Percentiles rank a stretch among this genome's conserved stretches.
Conservation (phyloP, 2,888 invertebrate species). For the Altica lythri region DNA sequence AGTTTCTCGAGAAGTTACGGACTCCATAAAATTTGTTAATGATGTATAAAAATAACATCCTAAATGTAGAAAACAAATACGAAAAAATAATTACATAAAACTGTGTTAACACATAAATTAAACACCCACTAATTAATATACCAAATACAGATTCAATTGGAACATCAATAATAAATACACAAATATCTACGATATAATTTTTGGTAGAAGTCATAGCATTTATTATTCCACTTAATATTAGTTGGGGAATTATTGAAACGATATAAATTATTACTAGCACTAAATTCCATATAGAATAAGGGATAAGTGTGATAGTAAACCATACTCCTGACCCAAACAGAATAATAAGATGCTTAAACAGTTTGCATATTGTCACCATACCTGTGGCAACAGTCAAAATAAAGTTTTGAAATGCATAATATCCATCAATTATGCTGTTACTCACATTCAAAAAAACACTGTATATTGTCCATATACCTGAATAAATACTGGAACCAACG, state of each 20-base stretch:
- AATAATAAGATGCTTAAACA: slow-evolving; percentile 43
- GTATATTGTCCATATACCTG: background rate
- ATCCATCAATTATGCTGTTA: background rate
- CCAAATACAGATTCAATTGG: slow-evolving; percentile 48
- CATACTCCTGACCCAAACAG: slow-evolving; percentile 49
- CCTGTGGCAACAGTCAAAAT: slow-evolving; percentile 8
- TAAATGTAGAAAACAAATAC: slow-evolving; percentile 29
- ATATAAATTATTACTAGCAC: background rate
- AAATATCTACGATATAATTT: slow-evolving; percentile 20
- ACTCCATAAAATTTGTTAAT: slow-evolving; percentile 20
- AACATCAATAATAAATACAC: slow-evolving; percentile 48
- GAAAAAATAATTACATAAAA: slow-evolving; percentile 42
- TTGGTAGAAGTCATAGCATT: slow-evolving; percentile 21
- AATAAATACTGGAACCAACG: background rate
- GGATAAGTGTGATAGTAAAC: slow-evolving; percentile 47
- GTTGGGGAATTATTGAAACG: background rate
- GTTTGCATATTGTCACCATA: slow-evolving; percentile 35
- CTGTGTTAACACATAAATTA: slow-evolving; percentile 44
- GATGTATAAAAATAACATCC: slow-evolving; percentile 13
- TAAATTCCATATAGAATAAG: slow-evolving; percentile 32
- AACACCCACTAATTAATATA: slow-evolving; percentile 42
- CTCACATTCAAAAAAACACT: background rate
- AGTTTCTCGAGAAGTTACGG: no score
- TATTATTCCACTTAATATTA: slow-evolving; percentile 26
- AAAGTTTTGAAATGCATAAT: slow-evolving; percentile 1